Conservation (phyloP, 2,888 invertebrate species). For the Agonopterix subpropinquella region DNA sequence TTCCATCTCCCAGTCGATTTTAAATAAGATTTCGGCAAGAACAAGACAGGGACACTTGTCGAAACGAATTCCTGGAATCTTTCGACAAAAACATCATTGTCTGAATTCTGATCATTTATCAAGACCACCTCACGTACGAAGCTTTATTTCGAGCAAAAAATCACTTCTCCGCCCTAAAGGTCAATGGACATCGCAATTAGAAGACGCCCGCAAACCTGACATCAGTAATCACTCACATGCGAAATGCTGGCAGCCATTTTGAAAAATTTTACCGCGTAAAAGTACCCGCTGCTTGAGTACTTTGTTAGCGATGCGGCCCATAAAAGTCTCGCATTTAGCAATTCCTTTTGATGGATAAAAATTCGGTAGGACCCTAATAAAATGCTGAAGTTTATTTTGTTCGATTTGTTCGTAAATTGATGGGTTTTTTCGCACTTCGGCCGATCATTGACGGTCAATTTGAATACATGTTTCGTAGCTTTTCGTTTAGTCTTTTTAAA, state of each 20-base stretch:
- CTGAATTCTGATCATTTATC: conserved; percentile 37
- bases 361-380: conserved; percentile 38
- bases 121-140: conserved; percentile 30
- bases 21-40: not conserved
- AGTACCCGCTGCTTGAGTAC: conserved; percentile 10
- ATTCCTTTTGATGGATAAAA: conserved; percentile 18
- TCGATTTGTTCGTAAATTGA: conserved; percentile 27
- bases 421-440: conserved; percentile 38
- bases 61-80: conserved; percentile 1
- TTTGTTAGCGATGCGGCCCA: conserved; percentile 17
- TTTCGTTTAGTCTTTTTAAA: conserved; percentile 34
- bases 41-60: conserved; percentile 21
- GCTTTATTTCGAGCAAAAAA: conserved; percentile 23
- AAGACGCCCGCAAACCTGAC: conserved; percentile 27
- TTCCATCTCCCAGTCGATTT: not conserved
- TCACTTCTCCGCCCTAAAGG: conserved; percentile 28
- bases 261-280: conserved; percentile 32
- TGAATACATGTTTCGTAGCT: conserved; percentile 36
- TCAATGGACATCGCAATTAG: conserved; percentile 50
- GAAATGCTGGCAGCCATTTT: conserved; percentile 28
- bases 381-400: conserved; percentile 17
- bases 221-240: conserved; percentile 36
- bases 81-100: conserved; percentile 10
- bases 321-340: conserved; percentile 3
- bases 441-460: conserved; percentile 42